Base-by-base conservation (phyloP, 2,113 vertebrate species). In the Mixornis gularis region DNA sequence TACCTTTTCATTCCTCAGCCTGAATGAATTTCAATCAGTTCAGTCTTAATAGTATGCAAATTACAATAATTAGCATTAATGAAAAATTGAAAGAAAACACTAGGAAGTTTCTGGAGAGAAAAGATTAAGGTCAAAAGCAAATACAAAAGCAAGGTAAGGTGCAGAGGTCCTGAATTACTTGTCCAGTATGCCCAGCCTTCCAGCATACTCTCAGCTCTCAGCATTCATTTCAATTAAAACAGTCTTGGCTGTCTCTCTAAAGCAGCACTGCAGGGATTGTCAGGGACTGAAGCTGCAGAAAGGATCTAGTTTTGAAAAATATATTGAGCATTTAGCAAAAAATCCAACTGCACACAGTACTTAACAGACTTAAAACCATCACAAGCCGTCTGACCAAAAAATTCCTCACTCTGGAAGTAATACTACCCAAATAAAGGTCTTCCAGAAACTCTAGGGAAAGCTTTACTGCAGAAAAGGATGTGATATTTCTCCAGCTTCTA, bases 21-120 rank as follows among this genome's bases (percentile, higher is more conserved):
- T 85, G 68, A 87, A 76, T 85, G 70, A 92, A 89, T 93, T 94
- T 94, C 55, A 89, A 48, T 92, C 48, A 66, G 76, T 34, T 89
- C 56, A 79, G 40, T 66, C 64, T 71, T 96, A 89, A 94, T 53
- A 87, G 59, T 25, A 95, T 93, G 80, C 48, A 92, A 93, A 94
- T 94, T 78, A 66, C 36, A 89, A 73, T 80, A 80, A 96, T 91
- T 89, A 94, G 64, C 51, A 87, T 73, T 79, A 93, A 83, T 89
- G 60, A 89, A 96, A 95, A 93, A 87, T 24, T 4, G 11, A 77
- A 79, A 79, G 80, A 89, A 91, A 95, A 91, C 48, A 73, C 17
- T 46, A 64, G 36, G 74, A 95, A 46, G 22, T 77, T 93, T 69
- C 18, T 79, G 70, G 9, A n/a, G 25, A 56, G 62, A 71, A 92